phyloP scores from a whole-genome alignment of 2,113 vertebrate genomes.

The Scophthalmus maximus region DNA sequence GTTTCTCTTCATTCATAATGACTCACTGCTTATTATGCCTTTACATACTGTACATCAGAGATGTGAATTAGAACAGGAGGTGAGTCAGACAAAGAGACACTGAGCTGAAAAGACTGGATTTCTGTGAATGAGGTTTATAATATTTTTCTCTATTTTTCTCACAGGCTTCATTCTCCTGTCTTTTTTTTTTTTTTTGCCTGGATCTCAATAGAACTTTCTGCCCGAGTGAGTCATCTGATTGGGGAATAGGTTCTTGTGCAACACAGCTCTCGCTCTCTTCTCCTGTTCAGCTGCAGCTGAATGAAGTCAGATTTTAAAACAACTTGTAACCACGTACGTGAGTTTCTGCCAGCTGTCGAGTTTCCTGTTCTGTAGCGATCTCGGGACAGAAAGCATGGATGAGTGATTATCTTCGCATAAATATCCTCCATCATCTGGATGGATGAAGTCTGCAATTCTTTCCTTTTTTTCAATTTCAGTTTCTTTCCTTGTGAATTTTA shows the following conservation, averaged over 20 bases:
- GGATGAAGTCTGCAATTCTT: conserved; percentile 31
- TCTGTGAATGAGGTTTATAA: neutral
- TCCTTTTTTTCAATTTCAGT: conserved; percentile 10
- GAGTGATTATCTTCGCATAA: conserved; percentile 41
- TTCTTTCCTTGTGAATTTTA: conserved; percentile 9
- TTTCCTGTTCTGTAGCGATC: conserved; percentile 38
- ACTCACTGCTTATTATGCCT: neutral
- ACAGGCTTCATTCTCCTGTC: conserved; percentile 5
- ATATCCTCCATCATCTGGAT: conserved; percentile 17
- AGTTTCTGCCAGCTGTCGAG: conserved; percentile 38
- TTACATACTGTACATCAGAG: neutral
- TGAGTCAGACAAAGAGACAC: neutral
- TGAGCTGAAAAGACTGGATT: neutral
- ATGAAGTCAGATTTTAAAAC: conserved; percentile 30
- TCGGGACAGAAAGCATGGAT: conserved; percentile 31
- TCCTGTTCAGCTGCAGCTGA: conserved; percentile 27
- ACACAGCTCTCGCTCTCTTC: conserved; percentile 11
- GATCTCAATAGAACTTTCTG: conserved; percentile 17
- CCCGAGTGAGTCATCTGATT: conserved; percentile 60
- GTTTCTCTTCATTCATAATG: neutral
- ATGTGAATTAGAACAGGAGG: neutral
- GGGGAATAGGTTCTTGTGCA: conserved; percentile 47
- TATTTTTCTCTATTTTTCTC: conserved; percentile 1
- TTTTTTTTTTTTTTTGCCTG: neutral
- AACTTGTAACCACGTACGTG: conserved; percentile 7